Conservation (phyloP, 2,888 invertebrate genomes). For the Rhagophthalmus giganteus region DNA sequence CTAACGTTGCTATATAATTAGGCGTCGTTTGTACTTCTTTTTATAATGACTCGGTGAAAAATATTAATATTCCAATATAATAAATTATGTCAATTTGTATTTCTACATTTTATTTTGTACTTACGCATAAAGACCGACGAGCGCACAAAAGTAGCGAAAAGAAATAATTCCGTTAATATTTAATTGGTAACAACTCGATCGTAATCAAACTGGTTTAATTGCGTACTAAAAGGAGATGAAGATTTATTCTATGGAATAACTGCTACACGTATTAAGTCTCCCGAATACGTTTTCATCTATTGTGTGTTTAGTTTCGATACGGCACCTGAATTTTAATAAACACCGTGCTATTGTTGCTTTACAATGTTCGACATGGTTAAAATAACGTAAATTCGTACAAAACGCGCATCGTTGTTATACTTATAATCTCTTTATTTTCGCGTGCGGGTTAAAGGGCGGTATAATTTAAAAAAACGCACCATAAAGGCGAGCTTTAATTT, state of each 20-base stretch:
- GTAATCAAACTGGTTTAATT: not conserved
- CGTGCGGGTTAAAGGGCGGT: not conserved
- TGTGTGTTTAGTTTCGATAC: constrained; percentile 17
- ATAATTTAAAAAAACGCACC: too few relatives aligned
- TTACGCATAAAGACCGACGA: too few relatives aligned
- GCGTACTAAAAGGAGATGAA: not conserved
- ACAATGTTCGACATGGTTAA: constrained; percentile 6
- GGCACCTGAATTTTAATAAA: constrained; percentile 27
- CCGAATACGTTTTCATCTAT: not conserved
- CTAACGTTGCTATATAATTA: too few relatives aligned
- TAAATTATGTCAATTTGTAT: too few relatives aligned
- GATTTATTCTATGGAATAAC: not conserved
- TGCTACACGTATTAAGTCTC: not conserved
- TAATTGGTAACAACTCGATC: not conserved
- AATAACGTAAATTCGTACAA: constrained; percentile 13
- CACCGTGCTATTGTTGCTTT: constrained; percentile 14
- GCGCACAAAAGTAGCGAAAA: too few relatives aligned
- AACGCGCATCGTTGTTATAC: constrained; percentile 11
- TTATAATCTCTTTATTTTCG: constrained; percentile 1
- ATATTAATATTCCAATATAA: too few relatives aligned
- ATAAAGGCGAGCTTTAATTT: too few relatives aligned
- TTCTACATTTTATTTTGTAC: too few relatives aligned
- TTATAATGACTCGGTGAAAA: too few relatives aligned
- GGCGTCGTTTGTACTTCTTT: too few relatives aligned
- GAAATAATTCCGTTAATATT: constrained; percentile 1